Base-by-base conservation (phyloP, 2,888 invertebrate species). In the Pterostichus niger region DNA sequence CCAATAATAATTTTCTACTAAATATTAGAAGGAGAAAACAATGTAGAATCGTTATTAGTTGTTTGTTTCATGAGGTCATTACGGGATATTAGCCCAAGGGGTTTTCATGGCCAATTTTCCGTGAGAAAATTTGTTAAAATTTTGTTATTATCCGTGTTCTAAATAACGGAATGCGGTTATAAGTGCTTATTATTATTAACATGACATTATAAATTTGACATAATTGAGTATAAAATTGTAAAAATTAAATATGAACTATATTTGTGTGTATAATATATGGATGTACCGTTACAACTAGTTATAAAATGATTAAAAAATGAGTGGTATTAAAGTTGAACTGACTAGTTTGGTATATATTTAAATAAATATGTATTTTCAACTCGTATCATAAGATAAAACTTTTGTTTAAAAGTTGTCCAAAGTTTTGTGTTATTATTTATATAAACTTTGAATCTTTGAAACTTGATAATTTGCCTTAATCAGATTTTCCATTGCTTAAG, bases 61-160 rank as follows among this genome's bases (percentile, higher is more conserved):
- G 4, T 49, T n/a, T 49, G 13, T n/a, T 49, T 44, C 24, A 24
- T 24, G 10, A 49, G 49, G 49, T 56, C 13, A 56, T 56, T 56
- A 24, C 3, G 24, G 24, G 24, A 15, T 44, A 24, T 40, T 44
- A 6, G 77, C 77, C 56, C 11, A 49, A 24, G 40, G 59, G 59
- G 54, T 76, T 54, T 31, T 52, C 75, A 75, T 52, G 15, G 17
- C 35, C 15, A 56, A 76, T 76, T 76, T 59, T 40, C 11, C 24
- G 44, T 77, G 77, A 13, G 77, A 77, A 77, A 35, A 35, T 40
- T 77, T 35, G 24, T 77, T 44, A 15, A 40, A 33, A 33, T 44
- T 71, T 40, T 44, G 5, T 6, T n/a, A 49, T n/a, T 71, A 17
- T 13, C 17, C 44, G 44, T 40, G 68, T 71, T 71, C 68, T 15